Percentiles rank a stretch among this genome's conserved stretches.
These are phyloP conservation scores for Sprattus sprattus DNA, from an alignment of 2,113 vertebrate genomes.

Conservation along the genomic window DNA sequence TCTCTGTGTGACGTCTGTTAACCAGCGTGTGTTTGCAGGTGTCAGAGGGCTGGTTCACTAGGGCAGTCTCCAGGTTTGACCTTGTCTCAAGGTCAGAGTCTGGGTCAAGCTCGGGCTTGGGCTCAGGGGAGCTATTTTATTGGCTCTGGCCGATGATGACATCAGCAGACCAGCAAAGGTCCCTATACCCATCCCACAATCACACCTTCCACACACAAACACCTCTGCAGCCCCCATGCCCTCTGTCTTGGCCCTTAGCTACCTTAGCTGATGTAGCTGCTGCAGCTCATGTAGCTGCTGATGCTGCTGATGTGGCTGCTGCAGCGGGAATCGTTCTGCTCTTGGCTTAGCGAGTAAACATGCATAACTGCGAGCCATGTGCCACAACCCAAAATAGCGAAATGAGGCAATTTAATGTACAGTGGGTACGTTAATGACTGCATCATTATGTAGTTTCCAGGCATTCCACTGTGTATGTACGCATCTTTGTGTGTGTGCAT, in stretches of 20 bases:
- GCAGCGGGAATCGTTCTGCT: background rate
- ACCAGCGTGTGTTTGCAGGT: conserved; percentile 59
- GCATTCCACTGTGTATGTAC: background rate
- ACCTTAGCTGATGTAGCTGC: conserved; percentile 1
- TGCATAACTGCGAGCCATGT: conserved; percentile 1
- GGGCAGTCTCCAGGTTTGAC: conserved; percentile 35
- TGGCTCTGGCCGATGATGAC: conserved; percentile 43
- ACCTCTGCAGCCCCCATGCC: conserved; percentile 31
- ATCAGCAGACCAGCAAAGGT: conserved; percentile 3
- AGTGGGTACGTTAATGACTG: conserved; percentile 7
- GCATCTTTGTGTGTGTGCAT: background rate
- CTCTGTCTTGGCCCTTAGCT: background rate
- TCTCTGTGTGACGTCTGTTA: conserved; percentile 25
- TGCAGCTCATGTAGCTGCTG: background rate
- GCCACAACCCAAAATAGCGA: background rate
- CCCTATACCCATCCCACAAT: conserved; percentile 27
- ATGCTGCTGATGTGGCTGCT: background rate
- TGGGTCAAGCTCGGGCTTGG: conserved; percentile 44
- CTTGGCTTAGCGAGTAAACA: background rate
- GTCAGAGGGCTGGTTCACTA: conserved; percentile 64
- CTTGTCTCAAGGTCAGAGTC: conserved; percentile 31
- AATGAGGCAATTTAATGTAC: conserved; percentile 16
- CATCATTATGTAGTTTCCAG: background rate
- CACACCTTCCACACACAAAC: conserved; percentile 35
- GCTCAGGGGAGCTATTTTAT: conserved; percentile 57